Evolutionary conservation across 2,888 invertebrate species (phyloP).

Genomic region (Linnaemya tessellans): DNA sequence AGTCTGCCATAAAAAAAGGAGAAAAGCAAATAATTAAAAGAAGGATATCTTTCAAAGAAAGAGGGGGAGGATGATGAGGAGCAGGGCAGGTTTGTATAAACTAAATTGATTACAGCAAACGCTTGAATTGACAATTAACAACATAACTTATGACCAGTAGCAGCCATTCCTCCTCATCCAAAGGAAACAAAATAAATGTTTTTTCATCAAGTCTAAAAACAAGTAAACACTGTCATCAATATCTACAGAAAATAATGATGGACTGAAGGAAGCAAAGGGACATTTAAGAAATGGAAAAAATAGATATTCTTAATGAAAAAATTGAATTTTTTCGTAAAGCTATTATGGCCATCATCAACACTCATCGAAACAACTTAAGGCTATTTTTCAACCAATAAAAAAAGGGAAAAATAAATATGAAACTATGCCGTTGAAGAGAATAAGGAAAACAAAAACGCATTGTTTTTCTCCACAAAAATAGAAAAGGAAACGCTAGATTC

Average conservation of each 20-base stretch:
- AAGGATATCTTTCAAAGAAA: not conserved
- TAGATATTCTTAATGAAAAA: slow-evolving; percentile 23
- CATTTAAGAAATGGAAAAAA: slow-evolving; percentile 55
- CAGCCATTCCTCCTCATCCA: slow-evolving; percentile 7
- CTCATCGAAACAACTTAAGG: slow-evolving; percentile 64
- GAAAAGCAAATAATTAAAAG: slow-evolving; percentile 28
- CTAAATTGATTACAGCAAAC: slow-evolving; percentile 80
- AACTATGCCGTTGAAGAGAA: not conserved
- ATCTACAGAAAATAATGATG: slow-evolving; percentile 45
- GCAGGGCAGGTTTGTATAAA: slow-evolving; percentile 75
- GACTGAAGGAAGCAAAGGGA: slow-evolving; percentile 11
- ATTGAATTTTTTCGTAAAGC: slow-evolving; percentile 25
- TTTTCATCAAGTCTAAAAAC: slow-evolving; percentile 20
- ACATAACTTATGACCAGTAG: slow-evolving; percentile 61
- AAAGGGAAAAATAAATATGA: slow-evolving; percentile 1
- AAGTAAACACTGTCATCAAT: slow-evolving; percentile 61
- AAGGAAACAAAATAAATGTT: not conserved
- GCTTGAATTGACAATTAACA: slow-evolving; percentile 72
- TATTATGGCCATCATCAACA: slow-evolving; percentile 61
- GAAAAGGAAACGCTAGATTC: slow-evolving; percentile 33
- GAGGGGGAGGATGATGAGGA: slow-evolving; percentile 23
- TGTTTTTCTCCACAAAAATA: slow-evolving; percentile 8
- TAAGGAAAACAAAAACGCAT: not conserved
- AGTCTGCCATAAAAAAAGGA: not conserved
- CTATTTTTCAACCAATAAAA: slow-evolving; percentile 39